A percentile compares a stretch with the other conserved stretches of the same genome.
phyloP scores from a whole-genome alignment of 2,113 vertebrate genomes.

The Pelecanoides urinatrix region DNA sequence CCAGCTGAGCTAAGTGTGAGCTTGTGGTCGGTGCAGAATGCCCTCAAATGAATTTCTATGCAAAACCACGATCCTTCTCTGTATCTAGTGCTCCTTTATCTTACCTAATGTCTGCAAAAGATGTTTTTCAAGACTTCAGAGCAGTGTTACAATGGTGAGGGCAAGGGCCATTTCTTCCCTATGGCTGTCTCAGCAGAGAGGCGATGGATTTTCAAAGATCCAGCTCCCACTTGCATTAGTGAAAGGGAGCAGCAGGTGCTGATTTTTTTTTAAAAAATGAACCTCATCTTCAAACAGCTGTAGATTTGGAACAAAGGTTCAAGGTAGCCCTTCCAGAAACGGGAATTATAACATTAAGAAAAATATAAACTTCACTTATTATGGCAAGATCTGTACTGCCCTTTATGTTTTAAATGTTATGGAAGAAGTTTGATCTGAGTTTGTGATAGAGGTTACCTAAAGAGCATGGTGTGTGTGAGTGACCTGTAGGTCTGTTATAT shows the following conservation, averaged over 20 bases:
- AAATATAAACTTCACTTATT: conserved; percentile 9
- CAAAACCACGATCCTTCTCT: neutral
- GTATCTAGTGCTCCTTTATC: neutral
- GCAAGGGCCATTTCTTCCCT: neutral
- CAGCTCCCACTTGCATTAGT: neutral
- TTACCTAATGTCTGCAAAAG: neutral
- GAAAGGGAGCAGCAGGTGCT: neutral
- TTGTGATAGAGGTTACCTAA: conserved; percentile 49
- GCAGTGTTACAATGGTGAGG: neutral
- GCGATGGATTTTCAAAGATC: neutral
- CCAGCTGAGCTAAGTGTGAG: neutral
- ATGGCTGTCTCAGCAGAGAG: neutral
- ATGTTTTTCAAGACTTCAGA: neutral
- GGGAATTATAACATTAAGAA: neutral
- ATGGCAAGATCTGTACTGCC: neutral
- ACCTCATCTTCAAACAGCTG: neutral
- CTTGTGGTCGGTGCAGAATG: neutral
- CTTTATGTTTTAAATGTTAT: conserved; percentile 55
- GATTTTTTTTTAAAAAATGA: neutral
- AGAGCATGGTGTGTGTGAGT: neutral
- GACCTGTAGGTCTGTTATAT: neutral
- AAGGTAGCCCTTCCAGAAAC: neutral
- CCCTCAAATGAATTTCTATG: neutral
- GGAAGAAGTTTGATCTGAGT: conserved; percentile 23
- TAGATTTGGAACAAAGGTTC: neutral